phyloP scores from a whole-genome alignment of 2,888 invertebrate genomes.

The Ochropleura plecta region DNA sequence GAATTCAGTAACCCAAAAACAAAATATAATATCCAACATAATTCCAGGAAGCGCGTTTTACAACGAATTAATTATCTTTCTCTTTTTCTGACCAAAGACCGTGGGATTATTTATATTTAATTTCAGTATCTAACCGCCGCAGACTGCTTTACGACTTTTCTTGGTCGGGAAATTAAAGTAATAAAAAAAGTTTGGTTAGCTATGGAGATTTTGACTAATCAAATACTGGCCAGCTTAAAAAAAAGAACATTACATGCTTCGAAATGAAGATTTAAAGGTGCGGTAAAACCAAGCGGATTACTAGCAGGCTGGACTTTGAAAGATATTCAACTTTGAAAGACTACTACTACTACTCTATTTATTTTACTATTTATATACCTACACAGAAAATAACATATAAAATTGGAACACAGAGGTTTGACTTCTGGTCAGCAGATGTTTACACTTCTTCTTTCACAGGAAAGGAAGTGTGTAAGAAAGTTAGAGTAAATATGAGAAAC shows the following conservation, averaged over 20 bases:
- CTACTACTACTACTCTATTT: no score
- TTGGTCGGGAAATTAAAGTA: conserved; percentile 63
- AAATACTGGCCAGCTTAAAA: conserved; percentile 38
- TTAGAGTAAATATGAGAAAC: no score
- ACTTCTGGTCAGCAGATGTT: no score
- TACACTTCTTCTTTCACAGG: no score
- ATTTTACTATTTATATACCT: no score
- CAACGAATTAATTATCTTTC: conserved; percentile 49
- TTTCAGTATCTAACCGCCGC: conserved; percentile 52
- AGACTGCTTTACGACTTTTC: conserved; percentile 61
- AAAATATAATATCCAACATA: conserved; percentile 30
- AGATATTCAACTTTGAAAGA: background rate
- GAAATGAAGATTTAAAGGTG: conserved; percentile 12
- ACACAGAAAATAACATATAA: no score
- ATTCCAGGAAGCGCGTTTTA: conserved; percentile 40
- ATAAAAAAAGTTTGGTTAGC: conserved; percentile 68
- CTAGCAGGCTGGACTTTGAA: background rate
- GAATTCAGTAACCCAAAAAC: conserved; percentile 12
- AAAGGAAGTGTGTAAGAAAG: no score
- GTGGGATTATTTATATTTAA: conserved; percentile 65
- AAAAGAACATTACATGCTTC: conserved; percentile 1
- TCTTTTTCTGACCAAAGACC: conserved; percentile 36
- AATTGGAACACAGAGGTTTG: no score
- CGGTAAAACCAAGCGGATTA: background rate
- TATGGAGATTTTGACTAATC: conserved; percentile 50